Evolutionary conservation across 2,888 invertebrate species (phyloP).

Genomic region (Netelia fuscicornis): DNA sequence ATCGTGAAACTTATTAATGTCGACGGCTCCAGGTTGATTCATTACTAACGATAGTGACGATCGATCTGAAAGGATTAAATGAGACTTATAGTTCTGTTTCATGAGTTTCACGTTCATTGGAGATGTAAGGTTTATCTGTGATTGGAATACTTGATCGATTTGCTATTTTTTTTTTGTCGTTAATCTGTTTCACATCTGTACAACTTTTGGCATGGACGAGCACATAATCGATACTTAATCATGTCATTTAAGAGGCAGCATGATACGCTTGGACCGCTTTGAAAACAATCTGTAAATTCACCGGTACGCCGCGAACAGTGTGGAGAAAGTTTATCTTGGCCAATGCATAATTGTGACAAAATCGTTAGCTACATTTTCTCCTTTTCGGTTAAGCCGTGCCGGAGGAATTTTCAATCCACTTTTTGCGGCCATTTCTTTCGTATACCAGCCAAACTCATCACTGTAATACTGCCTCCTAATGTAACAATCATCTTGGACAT

Average conservation of each 20-base stretch:
- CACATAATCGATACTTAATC: slow-evolving; percentile 37
- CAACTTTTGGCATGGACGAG: slow-evolving; percentile 48
- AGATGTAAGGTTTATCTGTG: slow-evolving; percentile 15
- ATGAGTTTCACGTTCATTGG: slow-evolving; percentile 2
- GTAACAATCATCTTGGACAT: slow-evolving; percentile 4
- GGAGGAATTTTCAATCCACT: too few species aligned
- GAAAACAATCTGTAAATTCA: too few species aligned
- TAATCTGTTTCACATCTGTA: slow-evolving; percentile 12
- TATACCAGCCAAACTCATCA: too few species aligned
- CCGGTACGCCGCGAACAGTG: too few species aligned
- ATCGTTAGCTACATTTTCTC: too few species aligned
- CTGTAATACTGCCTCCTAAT: neutral
- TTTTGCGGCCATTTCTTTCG: too few species aligned
- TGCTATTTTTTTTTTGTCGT: slow-evolving; percentile 13
- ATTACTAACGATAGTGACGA: slow-evolving; percentile 41
- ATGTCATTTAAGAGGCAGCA: neutral
- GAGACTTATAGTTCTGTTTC: slow-evolving; percentile 30
- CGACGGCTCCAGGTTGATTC: slow-evolving; percentile 57
- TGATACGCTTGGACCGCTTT: too few species aligned
- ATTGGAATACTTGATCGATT: slow-evolving; percentile 41
- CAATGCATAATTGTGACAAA: too few species aligned
- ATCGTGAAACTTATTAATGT: slow-evolving; percentile 62
- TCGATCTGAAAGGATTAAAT: slow-evolving; percentile 12
- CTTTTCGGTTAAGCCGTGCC: too few species aligned
- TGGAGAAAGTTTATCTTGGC: too few species aligned